phyloP scores from a whole-genome alignment of 2,888 invertebrate species.

The Caenorhabditis zanzibari region DNA sequence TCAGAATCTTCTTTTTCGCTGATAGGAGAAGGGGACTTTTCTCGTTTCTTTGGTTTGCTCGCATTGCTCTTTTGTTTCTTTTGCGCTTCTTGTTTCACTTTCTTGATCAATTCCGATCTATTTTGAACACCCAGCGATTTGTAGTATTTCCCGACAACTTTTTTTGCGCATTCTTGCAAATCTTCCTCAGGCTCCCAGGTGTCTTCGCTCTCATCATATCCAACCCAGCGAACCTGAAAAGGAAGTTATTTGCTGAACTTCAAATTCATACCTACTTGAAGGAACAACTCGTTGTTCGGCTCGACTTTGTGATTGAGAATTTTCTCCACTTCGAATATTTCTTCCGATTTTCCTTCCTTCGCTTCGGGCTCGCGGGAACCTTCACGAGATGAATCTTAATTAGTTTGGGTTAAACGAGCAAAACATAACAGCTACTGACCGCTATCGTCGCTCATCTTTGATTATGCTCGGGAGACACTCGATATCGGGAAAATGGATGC shows the following conservation, averaged over 20 bases:
- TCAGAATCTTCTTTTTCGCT: conserved; percentile 10
- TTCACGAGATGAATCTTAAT: not conserved
- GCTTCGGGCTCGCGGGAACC: conserved; percentile 30
- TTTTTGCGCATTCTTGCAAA: conserved; percentile 55
- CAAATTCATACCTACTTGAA: conserved; percentile 8
- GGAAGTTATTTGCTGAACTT: not conserved
- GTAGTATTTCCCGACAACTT: conserved; percentile 48
- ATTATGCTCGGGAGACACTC: not conserved
- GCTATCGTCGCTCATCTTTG: not conserved
- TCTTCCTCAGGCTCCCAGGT: conserved; percentile 76
- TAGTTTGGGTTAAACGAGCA: not conserved
- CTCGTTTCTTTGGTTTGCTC: conserved; percentile 6
- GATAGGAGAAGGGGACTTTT: not conserved
- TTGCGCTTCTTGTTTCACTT: conserved; percentile 3
- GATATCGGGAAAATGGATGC: not conserved
- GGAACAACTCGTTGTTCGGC: conserved; percentile 14
- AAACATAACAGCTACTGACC: not conserved
- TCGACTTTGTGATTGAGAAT: conserved; percentile 51
- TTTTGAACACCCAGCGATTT: conserved; percentile 23
- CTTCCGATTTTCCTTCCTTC: conserved; percentile 67
- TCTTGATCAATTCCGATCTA: conserved; percentile 17
- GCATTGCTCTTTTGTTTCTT: not conserved
- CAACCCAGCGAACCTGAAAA: conserved; percentile 72
- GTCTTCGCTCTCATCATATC: conserved; percentile 70
- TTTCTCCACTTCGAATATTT: conserved; percentile 64